Evolutionary conservation across 2,113 vertebrate genomes (phyloP).

Genomic region (Acinonyx jubatus): DNA sequence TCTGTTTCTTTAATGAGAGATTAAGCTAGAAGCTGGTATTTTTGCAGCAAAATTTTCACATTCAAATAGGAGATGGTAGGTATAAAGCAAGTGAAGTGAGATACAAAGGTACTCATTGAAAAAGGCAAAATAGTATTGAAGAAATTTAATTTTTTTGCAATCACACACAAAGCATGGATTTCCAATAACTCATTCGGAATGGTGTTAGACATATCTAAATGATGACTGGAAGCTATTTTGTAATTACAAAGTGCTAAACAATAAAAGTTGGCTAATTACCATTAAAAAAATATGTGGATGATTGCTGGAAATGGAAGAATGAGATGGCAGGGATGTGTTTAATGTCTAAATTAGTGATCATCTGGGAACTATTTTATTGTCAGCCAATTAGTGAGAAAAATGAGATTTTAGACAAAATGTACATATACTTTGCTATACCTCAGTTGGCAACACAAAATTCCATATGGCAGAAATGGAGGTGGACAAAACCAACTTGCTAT

Average conservation of each 20-base stretch:
- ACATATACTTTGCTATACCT: background rate
- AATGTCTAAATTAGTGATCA: constrained; percentile 39
- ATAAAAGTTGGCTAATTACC: constrained; percentile 56
- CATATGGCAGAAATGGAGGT: background rate
- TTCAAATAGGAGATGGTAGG: background rate
- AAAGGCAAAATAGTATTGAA: background rate
- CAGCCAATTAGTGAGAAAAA: constrained; percentile 20
- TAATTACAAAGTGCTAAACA: constrained; percentile 61
- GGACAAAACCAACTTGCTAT: background rate
- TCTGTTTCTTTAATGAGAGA: background rate
- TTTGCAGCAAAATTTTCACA: background rate
- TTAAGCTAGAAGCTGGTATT: constrained; percentile 17
- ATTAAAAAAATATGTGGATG: constrained; percentile 45
- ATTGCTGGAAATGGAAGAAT: constrained; percentile 28
- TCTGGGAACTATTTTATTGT: constrained; percentile 10
- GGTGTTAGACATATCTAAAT: constrained; percentile 10
- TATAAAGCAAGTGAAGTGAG: background rate
- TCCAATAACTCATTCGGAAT: constrained; percentile 41
- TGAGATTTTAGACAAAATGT: background rate
- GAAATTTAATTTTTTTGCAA: background rate
- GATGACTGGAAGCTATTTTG: constrained; percentile 44
- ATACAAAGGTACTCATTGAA: background rate
- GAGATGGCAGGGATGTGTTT: background rate
- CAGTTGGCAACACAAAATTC: background rate
- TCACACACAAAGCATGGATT: background rate